Base-by-base conservation (phyloP, 92 coral and sea anemone species). In the Meandrina meandrites region DNA sequence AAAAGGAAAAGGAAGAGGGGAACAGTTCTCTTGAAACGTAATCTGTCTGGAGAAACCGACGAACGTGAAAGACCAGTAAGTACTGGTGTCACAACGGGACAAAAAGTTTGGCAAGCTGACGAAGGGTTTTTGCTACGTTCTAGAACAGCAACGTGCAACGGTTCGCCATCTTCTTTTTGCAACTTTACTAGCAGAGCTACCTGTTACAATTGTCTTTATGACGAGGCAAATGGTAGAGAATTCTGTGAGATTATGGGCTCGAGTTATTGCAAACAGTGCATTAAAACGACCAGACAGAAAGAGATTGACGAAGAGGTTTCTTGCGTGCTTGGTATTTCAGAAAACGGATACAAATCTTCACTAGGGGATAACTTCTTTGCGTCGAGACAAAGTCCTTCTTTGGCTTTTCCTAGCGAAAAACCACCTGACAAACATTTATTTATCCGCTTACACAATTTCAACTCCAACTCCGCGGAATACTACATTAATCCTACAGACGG, bases 161-260 rank as follows among this genome's bases (percentile, higher is more conserved):
- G 64, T 34, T 50, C 86, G 0, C 67, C 79, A 7, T 50, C 53
- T 4, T 62, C 57, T 15, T 64, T 66, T 42, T 22, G 9, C 57
- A 30, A 40, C 42, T 60, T 4, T 17, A 40, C 75, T 31, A 64
- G 56, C n/a, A 62, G 75, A 24, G 56, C 37, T 1, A 62, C 84
- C 0, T 81, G 84, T 32, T 64, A 64, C 54, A 18, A 53, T 34
- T 82, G 86, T 51, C 66, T 50, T 19, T 68, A 22, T 53, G 79
- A 70, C 53, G 50, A 60, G 15, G 19, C 27, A 8, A 75, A 60
- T 30, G 81, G 81, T 48, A 58, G 75, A 54, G 54, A 56, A 6
- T 84, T 84, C 81, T 84, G 88, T 81, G 81, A 84, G 35, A 84
- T 84, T 42, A 84, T 84, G 73, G 88, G 88, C 10, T 40, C 81